Conservation (phyloP, 2,113 vertebrate genomes). For the Anhinga anhinga region DNA sequence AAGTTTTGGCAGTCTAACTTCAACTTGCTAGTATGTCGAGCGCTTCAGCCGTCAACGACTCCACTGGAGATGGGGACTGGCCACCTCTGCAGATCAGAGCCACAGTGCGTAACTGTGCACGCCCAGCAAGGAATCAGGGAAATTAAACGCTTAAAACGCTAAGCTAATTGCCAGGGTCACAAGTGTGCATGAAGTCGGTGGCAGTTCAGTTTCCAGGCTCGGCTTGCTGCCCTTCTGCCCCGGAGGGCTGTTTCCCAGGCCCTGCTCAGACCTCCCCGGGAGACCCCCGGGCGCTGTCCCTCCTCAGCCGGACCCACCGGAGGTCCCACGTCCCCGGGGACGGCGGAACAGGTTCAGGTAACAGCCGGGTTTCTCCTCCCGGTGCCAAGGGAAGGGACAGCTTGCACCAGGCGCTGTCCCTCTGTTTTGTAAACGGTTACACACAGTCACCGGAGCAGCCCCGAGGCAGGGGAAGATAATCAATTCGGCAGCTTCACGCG, state of each 20-base stretch:
- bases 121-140: background rate
- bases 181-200: too few species aligned
- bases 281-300: background rate
- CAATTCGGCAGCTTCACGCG: background rate
- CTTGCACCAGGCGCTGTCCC: background rate
- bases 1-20: background rate
- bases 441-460: background rate
- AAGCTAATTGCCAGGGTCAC: background rate
- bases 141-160: background rate
- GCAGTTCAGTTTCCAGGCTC: background rate
- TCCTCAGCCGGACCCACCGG: background rate
- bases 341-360: background rate
- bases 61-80: background rate
- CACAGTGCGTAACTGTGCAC: accelerated
- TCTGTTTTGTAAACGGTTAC: accelerated
- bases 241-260: background rate
- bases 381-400: too few species aligned
- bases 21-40: background rate
- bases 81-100: background rate
- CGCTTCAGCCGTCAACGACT: background rate
- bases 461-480: background rate
- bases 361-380: accelerated
- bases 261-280: too few species aligned
- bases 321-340: background rate
- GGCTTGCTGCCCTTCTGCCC: background rate